These are phyloP conservation scores for Hippasteria phrygiana DNA, from an alignment of 53 echinoderm and acorn worm species.

Conservation along the genomic window DNA sequence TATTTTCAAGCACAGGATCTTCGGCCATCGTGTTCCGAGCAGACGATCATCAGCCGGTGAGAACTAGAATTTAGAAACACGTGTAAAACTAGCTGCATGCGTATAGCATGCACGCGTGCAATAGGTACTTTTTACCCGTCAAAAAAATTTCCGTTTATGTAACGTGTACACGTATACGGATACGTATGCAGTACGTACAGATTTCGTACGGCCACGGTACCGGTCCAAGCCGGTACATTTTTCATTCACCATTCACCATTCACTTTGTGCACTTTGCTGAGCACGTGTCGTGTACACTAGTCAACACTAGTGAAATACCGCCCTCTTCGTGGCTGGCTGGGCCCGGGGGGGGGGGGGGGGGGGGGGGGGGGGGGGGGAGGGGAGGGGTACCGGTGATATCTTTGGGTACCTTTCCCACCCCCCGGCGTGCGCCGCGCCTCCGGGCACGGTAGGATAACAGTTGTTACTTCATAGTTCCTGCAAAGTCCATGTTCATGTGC, in stretches of 20 bases:
- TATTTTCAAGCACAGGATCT: conserved; percentile 35
- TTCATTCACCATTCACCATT: too few relatives aligned
- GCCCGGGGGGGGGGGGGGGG: too few relatives aligned
- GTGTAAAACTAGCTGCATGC: not conserved
- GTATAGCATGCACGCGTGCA: not conserved
- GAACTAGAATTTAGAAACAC: not conserved
- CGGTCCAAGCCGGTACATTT: conserved; percentile 30
- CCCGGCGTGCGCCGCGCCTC: too few relatives aligned
- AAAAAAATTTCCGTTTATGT: conserved; percentile 13
- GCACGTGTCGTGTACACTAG: not conserved
- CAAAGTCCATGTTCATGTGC: too few relatives aligned
- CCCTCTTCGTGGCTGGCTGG: not conserved
- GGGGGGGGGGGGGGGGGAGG: too few relatives aligned
- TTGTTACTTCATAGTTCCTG: too few relatives aligned
- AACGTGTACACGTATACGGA: not conserved
- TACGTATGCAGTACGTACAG: not conserved
- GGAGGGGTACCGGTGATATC: too few relatives aligned
- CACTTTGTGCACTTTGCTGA: too few relatives aligned
- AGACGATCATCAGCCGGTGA: not conserved
- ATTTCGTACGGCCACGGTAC: not conserved
- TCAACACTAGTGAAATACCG: not conserved
- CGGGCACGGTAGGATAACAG: too few relatives aligned
- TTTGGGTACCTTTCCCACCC: too few relatives aligned
- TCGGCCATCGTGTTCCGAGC: conserved; percentile 35
- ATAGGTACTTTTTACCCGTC: conserved; percentile 31